A percentile compares a stretch with the other conserved stretches of the same genome.
Evolutionary conservation across 2,797 vertebrate genomes (phyloP).

Genomic region (Sciurus carolinensis): DNA sequence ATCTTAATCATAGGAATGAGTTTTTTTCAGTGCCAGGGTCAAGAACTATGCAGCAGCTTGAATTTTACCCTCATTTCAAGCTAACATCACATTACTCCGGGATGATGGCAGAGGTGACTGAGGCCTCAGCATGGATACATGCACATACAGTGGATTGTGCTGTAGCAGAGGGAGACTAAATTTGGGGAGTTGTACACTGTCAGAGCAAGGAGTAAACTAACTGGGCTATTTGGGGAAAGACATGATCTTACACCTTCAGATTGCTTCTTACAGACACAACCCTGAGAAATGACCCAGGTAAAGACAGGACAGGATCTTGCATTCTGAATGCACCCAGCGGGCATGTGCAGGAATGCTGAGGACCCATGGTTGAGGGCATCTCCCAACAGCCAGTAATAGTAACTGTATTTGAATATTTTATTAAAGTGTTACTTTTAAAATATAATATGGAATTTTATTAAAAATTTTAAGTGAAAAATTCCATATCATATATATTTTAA

Average conservation of each 20-base stretch:
- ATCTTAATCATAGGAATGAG: neutral
- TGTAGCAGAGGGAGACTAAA: neutral
- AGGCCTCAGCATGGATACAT: neutral
- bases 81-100: neutral
- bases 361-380: neutral
- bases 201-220: neutral
- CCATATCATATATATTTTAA: neutral
- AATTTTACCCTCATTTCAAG: neutral
- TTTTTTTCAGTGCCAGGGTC: neutral
- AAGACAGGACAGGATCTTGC: neutral
- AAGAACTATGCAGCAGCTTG: slow-evolving; percentile 25
- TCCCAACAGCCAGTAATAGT: neutral
- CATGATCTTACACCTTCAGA: neutral
- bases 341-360: neutral
- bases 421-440: no score
- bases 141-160: fast-evolving
- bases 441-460: no score
- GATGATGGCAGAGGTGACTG: neutral
- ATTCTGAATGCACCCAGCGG: neutral
- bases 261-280: neutral
- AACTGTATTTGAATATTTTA: slow-evolving; percentile 15
- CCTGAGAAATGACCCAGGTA: neutral
- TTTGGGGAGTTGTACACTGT: neutral
- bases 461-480: neutral
- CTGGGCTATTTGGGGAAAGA: neutral